Conservation (phyloP, 2,888 invertebrate species). For the Heterodera filipjevi region DNA sequence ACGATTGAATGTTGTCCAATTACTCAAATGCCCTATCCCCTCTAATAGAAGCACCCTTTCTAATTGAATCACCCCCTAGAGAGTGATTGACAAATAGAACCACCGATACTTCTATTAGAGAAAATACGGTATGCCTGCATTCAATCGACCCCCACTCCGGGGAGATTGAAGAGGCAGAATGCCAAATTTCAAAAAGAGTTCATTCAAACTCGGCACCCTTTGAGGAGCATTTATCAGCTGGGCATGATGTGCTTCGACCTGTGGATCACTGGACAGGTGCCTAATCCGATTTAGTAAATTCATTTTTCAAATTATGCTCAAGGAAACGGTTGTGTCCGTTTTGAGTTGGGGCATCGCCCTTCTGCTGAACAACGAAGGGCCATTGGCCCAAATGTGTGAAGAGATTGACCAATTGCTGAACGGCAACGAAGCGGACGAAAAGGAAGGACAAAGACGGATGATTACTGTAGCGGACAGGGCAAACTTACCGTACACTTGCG, state of each 20-base stretch:
- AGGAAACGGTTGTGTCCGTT: slow-evolving; percentile 28
- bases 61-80: no score
- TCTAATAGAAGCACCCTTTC: no score
- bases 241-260: slow-evolving; percentile 22
- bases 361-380: slow-evolving; percentile 18
- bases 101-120: not conserved
- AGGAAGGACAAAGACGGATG: not conserved
- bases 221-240: slow-evolving; percentile 10
- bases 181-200: not conserved
- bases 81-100: no score
- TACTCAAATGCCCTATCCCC: no score
- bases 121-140: no score
- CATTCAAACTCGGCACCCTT: not conserved
- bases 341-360: slow-evolving; percentile 25
- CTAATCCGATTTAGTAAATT: not conserved
- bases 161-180: not conserved
- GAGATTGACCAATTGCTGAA: slow-evolving; percentile 21
- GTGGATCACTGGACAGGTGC: slow-evolving; percentile 23
- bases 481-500: slow-evolving; percentile 24
- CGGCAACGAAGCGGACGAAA: not conserved
- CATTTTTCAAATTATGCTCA: not conserved
- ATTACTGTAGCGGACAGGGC: slow-evolving; percentile 17
- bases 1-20: no score
- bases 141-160: no score
- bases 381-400: not conserved